phyloP scores from a whole-genome alignment of 2,797 vertebrate genomes.

The Neomorphus geoffroyi region DNA sequence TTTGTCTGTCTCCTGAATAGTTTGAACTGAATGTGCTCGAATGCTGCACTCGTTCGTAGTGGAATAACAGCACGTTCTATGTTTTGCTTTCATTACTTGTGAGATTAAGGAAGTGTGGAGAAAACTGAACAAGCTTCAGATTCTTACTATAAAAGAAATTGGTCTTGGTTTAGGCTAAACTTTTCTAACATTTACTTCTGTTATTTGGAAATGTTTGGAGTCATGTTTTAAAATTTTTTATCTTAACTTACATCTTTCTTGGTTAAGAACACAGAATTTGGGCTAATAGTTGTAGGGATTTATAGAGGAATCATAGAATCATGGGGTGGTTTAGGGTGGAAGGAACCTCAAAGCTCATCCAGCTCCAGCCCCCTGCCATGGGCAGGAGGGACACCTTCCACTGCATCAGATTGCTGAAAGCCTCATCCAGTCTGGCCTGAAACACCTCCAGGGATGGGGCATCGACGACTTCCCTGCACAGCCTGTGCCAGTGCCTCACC shows the following conservation, averaged over 20 bases:
- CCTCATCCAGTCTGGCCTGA: no score
- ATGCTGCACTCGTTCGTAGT: neutral
- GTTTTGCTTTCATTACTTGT: neutral
- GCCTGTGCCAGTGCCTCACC: no score
- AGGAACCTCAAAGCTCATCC: no score
- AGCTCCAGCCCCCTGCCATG: no score
- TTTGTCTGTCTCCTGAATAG: neutral
- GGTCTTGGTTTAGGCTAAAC: neutral
- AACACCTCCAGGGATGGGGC: no score
- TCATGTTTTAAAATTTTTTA: neutral
- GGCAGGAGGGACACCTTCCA: no score
- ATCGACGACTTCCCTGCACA: no score
- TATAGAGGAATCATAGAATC: neutral
- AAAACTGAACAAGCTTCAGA: neutral
- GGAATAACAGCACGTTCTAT: fast-evolving
- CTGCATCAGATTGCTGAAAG: no score
- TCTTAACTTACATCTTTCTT: neutral
- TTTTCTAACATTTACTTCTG: neutral
- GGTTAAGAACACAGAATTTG: neutral
- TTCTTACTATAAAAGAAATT: neutral
- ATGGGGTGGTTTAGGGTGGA: no score
- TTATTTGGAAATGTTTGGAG: neutral
- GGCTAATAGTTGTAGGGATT: fast-evolving
- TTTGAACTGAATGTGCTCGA: neutral
- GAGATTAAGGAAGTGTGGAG: neutral